phyloP scores from a whole-genome alignment of 2,888 invertebrate species.

The Drosophila rellima region DNA sequence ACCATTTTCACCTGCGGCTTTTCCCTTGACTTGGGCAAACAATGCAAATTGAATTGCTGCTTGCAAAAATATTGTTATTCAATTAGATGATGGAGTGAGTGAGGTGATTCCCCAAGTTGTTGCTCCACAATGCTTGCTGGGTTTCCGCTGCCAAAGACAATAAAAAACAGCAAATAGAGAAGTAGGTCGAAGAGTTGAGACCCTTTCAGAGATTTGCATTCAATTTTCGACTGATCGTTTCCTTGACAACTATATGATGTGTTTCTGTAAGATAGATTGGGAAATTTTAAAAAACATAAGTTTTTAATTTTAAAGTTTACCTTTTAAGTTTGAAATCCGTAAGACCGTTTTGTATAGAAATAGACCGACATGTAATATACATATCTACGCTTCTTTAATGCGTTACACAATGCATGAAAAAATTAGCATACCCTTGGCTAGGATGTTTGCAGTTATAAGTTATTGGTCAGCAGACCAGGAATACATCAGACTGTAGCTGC shows the following conservation, averaged over 20 bases:
- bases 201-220: neutral
- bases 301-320: no score
- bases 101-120: neutral
- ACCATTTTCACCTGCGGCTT: conserved; percentile 48
- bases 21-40: conserved; percentile 41
- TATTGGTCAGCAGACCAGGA: conserved; percentile 10
- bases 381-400: no score
- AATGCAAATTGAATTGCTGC: conserved; percentile 65
- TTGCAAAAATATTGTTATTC: conserved; percentile 69
- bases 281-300: neutral
- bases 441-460: neutral
- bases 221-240: neutral
- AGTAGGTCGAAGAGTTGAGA: neutral
- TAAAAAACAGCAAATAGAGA: conserved; percentile 18
- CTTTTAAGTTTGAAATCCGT: no score
- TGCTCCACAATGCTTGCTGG: conserved; percentile 30
- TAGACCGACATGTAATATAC: no score
- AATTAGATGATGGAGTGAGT: conserved; percentile 44
- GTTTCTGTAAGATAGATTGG: no score
- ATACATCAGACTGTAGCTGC: neutral
- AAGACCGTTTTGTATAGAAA: no score
- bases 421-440: no score
- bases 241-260: no score
- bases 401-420: no score
- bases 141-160: conserved; percentile 30